phyloP scores from a whole-genome alignment of 2,888 invertebrate species.

The Athetis lepigone region DNA sequence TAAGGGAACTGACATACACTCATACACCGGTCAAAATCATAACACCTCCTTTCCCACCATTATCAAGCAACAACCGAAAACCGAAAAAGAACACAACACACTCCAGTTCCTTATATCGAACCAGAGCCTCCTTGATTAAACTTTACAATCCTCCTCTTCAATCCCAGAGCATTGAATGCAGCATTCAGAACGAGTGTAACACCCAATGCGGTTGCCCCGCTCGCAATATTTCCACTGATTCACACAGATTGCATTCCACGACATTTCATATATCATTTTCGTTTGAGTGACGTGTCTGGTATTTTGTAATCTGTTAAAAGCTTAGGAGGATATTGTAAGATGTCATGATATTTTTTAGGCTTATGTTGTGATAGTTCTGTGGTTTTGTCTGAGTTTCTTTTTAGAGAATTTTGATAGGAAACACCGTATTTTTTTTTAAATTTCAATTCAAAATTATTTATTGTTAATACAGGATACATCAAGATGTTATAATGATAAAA shows the following conservation, averaged over 20 bases:
- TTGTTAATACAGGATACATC: too few relatives aligned
- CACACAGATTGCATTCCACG: conserved; percentile 78
- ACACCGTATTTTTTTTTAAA: too few relatives aligned
- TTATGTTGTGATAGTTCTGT: too few relatives aligned
- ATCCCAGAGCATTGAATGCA: conserved; percentile 49
- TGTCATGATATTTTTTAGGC: conserved; percentile 19
- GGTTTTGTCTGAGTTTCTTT: too few relatives aligned
- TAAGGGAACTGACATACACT: too few relatives aligned
- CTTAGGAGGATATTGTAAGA: conserved; percentile 22
- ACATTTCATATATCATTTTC: conserved; percentile 78
- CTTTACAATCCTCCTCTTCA: background rate
- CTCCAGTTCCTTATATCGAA: background rate
- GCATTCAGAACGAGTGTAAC: conserved; percentile 26
- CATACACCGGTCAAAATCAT: too few relatives aligned
- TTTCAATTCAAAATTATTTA: too few relatives aligned
- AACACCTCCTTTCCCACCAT: too few relatives aligned
- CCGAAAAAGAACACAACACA: background rate
- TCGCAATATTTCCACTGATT: conserved; percentile 79
- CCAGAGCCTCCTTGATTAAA: conserved; percentile 18
- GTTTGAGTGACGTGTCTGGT: conserved; percentile 66
- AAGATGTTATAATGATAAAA: too few relatives aligned
- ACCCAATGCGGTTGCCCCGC: conserved; percentile 59
- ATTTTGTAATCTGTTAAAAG: conserved; percentile 66
- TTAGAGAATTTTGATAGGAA: too few relatives aligned
- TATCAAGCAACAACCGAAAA: too few relatives aligned